phyloP scores from a whole-genome alignment of 1,140 invertebrate species.

The Paraescarpia echinospica region DNA sequence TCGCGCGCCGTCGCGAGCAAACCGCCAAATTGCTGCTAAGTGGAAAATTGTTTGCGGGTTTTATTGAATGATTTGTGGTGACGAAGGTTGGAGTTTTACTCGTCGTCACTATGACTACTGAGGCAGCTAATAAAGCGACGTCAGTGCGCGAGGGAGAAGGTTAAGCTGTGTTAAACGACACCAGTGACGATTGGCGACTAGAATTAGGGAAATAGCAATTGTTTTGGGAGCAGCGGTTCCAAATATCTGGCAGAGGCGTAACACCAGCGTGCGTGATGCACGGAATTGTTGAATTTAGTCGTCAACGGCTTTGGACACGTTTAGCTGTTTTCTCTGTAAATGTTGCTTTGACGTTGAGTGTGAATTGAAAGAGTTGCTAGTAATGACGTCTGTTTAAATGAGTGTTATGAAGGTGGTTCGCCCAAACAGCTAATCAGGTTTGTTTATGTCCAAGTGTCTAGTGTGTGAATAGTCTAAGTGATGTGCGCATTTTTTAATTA shows the following conservation, averaged over 20 bases:
- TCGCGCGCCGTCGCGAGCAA: background rate
- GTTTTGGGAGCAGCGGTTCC: background rate
- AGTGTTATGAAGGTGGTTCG: no score
- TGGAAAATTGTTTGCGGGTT: background rate
- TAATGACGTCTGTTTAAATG: background rate
- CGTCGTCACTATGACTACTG: background rate
- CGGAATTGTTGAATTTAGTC: background rate
- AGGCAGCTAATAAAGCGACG: background rate
- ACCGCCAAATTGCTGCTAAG: conserved; percentile 3
- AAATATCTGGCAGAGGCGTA: background rate
- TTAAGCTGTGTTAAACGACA: background rate
- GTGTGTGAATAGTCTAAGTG: no score
- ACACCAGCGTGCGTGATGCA: background rate
- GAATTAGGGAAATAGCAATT: background rate
- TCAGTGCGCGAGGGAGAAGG: background rate
- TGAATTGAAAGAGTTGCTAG: background rate
- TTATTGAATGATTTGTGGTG: background rate
- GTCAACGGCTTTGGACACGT: background rate
- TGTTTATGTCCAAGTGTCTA: no score
- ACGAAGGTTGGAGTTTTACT: background rate
- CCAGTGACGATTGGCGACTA: background rate
- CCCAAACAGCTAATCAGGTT: no score
- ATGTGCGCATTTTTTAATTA: no score
- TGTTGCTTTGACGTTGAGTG: background rate
- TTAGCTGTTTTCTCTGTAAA: background rate